Conservation (phyloP, 2,797 vertebrate species). For the Phylloscopus collybita region DNA sequence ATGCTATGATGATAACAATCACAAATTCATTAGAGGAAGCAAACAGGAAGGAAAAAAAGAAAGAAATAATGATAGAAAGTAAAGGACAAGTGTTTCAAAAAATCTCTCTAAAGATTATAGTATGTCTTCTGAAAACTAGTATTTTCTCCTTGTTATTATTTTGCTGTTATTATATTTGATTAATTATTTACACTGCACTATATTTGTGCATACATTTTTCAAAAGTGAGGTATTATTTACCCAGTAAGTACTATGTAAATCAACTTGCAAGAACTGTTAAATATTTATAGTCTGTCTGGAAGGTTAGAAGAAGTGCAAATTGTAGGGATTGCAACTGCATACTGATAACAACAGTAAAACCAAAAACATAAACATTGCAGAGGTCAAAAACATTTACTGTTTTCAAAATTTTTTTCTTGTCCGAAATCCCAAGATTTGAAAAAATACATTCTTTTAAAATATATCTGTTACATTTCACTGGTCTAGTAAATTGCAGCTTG, state of each 20-base stretch:
- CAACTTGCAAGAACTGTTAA: conserved; percentile 53
- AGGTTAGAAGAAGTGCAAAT: conserved; percentile 51
- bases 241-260: conserved; percentile 59
- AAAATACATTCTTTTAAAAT: conserved; percentile 4
- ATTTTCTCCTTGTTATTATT: conserved; percentile 34
- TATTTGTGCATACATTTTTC: conserved; percentile 23
- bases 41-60: not conserved
- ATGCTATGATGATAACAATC: not conserved
- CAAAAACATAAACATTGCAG: not conserved
- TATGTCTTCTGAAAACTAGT: not conserved
- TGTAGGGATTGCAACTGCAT: conserved; percentile 7
- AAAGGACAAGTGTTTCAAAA: not conserved
- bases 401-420: not conserved
- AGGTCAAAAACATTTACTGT: conserved; percentile 21
- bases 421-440: not conserved
- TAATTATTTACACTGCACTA: conserved; percentile 53
- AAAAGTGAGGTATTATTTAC: conserved; percentile 53
- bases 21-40: not conserved
- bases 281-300: conserved; percentile 67
- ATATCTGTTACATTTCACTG: conserved; percentile 17
- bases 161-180: conserved; percentile 45
- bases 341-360: conserved; percentile 20
- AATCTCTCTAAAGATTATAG: not conserved
- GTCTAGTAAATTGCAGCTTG: conserved; percentile 30
- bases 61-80: not conserved